A percentile compares a stretch with the other conserved stretches of the same genome.
These are phyloP conservation scores for Dolichoris vasculosae DNA, from an alignment of 1,140 invertebrate species.

Conservation along the genomic window DNA sequence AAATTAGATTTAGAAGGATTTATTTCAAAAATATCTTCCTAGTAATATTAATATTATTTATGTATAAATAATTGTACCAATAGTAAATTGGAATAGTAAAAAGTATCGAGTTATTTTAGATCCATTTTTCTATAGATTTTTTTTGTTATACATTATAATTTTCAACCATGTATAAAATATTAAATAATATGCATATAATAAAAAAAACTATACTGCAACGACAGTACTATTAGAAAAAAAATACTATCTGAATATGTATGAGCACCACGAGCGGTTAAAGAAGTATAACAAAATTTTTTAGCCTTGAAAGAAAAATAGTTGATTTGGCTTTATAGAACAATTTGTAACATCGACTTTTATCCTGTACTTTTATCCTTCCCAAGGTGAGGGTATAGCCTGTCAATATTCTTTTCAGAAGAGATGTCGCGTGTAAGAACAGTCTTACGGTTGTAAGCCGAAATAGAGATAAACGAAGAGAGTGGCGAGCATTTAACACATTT, in stretches of 20 bases:
- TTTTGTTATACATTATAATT: too few species aligned
- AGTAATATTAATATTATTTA: too few species aligned
- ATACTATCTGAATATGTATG: background rate
- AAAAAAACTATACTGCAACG: background rate
- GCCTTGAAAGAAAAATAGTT: background rate
- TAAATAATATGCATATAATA: background rate
- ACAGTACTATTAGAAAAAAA: background rate
- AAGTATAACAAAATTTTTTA: background rate
- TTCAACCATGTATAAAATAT: background rate
- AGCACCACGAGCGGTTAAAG: background rate
- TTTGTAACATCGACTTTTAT: background rate
- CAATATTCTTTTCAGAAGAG: background rate
- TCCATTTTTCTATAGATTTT: too few species aligned
- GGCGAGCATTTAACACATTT: conserved; percentile 27
- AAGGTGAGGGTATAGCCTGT: background rate
- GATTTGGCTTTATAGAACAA: background rate
- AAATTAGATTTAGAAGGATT: too few species aligned
- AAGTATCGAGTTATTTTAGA: too few species aligned
- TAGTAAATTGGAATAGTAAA: too few species aligned
- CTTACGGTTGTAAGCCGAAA: background rate
- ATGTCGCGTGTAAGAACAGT: background rate
- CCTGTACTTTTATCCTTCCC: background rate
- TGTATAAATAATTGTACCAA: too few species aligned
- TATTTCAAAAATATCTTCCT: too few species aligned
- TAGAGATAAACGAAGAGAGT: conserved; percentile 33